Conservation (phyloP, 2,888 invertebrate genomes). For the Brenthis hecate region DNA sequence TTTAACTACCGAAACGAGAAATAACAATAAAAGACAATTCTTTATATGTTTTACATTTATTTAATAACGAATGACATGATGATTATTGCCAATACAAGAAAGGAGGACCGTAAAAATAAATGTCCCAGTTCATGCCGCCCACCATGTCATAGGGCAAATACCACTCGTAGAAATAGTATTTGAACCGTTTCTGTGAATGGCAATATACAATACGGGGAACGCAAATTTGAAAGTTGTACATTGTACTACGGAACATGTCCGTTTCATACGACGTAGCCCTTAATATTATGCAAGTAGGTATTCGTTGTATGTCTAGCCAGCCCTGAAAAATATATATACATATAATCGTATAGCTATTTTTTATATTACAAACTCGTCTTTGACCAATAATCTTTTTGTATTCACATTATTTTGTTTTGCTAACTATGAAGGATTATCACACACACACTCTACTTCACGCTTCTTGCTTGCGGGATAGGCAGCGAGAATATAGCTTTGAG, state of each 20-base stretch:
- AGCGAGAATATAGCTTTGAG: no score
- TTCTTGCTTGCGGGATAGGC: no score
- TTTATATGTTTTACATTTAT: no score
- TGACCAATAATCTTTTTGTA: no score
- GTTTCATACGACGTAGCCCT: slow-evolving; percentile 48
- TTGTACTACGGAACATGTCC: slow-evolving; percentile 52
- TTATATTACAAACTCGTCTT: no score
- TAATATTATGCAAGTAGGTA: slow-evolving; percentile 62
- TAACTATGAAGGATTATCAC: no score
- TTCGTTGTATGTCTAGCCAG: slow-evolving; percentile 55
- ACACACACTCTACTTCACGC: no score
- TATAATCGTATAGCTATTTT: neutral
- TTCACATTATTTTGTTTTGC: no score
- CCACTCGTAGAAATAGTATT: slow-evolving; percentile 62
- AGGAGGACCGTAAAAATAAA: slow-evolving; percentile 56
- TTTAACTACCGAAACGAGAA: no score
- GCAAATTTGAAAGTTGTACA: slow-evolving; percentile 61
- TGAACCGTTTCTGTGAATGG: slow-evolving; percentile 49
- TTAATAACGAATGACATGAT: no score
- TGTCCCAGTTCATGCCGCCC: slow-evolving; percentile 54
- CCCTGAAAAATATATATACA: slow-evolving; percentile 49
- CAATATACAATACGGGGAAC: slow-evolving; percentile 58
- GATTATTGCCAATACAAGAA: slow-evolving; percentile 45
- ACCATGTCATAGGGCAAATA: slow-evolving; percentile 51
- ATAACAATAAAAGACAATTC: no score